phyloP scores from a whole-genome alignment of 2,888 invertebrate genomes.

The Phania funesta region DNA sequence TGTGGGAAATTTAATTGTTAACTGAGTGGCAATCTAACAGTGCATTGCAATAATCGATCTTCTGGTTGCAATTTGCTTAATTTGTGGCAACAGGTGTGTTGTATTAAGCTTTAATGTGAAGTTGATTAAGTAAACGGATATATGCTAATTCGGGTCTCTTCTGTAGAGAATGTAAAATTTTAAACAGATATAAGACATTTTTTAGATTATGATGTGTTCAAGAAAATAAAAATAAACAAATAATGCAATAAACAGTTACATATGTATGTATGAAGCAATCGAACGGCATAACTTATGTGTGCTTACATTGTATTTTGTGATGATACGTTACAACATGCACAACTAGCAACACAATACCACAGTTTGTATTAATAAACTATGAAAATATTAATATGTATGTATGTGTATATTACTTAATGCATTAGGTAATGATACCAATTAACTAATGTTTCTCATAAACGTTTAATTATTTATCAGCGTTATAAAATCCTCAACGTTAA shows the following conservation, averaged over 20 bases:
- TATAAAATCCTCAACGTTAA: not conserved
- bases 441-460: not conserved
- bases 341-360: not conserved
- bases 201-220: no score
- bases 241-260: no score
- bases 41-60: conserved; percentile 2
- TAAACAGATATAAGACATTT: no score
- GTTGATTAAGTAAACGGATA: no score
- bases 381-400: not conserved
- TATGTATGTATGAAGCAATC: no score
- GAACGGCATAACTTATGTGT: not conserved
- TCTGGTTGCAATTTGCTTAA: conserved; percentile 3
- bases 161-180: no score
- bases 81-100: conserved; percentile 49
- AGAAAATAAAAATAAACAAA: no score
- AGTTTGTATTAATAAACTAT: not conserved
- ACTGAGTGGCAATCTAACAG: conserved; percentile 6
- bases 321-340: not conserved
- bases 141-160: no score
- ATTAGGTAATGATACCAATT: not conserved
- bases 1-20: conserved; percentile 1
- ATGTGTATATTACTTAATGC: no score
- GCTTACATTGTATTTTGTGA: not conserved
- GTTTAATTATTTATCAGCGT: not conserved
- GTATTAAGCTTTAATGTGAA: conserved; percentile 3